A percentile compares a stretch with the other conserved stretches of the same genome.
Evolutionary conservation across 2,113 vertebrate genomes (phyloP).

Genomic region (Mobula birostris): DNA sequence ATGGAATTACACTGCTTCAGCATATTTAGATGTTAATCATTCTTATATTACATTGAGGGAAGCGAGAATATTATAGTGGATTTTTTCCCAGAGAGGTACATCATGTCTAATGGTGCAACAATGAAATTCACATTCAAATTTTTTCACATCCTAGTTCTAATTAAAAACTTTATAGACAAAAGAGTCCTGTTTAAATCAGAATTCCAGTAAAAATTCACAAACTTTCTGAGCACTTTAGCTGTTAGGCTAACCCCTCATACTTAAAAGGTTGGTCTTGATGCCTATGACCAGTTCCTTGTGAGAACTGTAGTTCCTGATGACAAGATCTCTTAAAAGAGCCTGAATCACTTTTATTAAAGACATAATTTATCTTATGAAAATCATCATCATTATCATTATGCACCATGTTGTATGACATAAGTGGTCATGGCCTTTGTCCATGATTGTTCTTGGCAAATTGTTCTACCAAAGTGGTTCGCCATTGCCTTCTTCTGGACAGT

Average conservation of each 20-base stretch:
- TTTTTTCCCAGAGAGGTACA: neutral
- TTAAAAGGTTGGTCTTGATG: neutral
- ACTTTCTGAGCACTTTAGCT: neutral
- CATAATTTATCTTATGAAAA: constrained; percentile 19
- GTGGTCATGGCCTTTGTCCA: too few species aligned
- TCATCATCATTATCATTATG: too few species aligned
- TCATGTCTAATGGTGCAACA: neutral
- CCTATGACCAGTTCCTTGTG: neutral
- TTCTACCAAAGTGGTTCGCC: too few species aligned
- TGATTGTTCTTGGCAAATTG: too few species aligned
- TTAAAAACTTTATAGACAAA: neutral
- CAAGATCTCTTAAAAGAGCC: neutral
- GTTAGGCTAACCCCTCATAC: neutral
- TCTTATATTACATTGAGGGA: neutral
- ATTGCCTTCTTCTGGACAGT: too few species aligned
- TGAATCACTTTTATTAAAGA: neutral
- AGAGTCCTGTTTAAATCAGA: neutral
- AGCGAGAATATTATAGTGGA: neutral
- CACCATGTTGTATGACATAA: too few species aligned
- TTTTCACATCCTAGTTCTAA: neutral
- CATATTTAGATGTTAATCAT: neutral
- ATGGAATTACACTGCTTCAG: neutral
- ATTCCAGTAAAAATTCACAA: neutral
- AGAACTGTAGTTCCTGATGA: neutral
- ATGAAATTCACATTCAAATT: neutral